Conservation (phyloP, 2,888 invertebrate species). For the Erannis defoliaria region DNA sequence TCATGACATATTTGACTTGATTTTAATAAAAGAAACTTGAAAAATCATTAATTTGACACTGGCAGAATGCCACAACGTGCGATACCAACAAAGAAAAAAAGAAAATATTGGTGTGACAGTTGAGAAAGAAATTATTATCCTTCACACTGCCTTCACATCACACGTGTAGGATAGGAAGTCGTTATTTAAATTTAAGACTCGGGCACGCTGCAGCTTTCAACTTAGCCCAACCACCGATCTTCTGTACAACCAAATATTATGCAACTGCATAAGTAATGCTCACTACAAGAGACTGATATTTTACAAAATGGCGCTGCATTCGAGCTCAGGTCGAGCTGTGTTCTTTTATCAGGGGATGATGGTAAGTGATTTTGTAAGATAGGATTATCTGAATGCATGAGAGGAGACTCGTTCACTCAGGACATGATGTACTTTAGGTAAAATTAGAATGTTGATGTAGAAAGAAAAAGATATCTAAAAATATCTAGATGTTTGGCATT, state of each 20-base stretch:
- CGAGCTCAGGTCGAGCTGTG: conserved; percentile 7
- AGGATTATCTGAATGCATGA: conserved; percentile 3
- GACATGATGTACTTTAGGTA: not conserved
- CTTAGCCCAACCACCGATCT: conserved; percentile 38
- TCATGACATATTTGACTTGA: no score
- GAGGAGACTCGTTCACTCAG: not conserved
- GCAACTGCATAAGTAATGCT: conserved; percentile 56
- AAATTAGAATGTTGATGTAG: no score
- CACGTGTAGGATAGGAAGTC: no score
- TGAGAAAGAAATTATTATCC: no score
- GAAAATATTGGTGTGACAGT: no score
- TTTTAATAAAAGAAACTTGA: no score
- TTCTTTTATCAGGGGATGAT: conserved; percentile 12
- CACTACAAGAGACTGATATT: conserved; percentile 49
- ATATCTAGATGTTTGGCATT: no score
- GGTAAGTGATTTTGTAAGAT: conserved; percentile 14
- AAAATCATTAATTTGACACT: no score
- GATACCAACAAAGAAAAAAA: no score
- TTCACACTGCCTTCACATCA: no score
- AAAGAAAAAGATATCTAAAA: no score
- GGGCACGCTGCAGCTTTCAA: conserved; percentile 10
- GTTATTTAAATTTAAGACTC: not conserved
- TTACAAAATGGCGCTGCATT: conserved; percentile 40
- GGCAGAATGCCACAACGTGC: no score
- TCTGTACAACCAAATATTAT: conserved; percentile 55